Evolutionary conservation across 2,113 vertebrate genomes (phyloP), one percentile per base, ranked within the genome.

Genomic region (Channa argus): DNA sequence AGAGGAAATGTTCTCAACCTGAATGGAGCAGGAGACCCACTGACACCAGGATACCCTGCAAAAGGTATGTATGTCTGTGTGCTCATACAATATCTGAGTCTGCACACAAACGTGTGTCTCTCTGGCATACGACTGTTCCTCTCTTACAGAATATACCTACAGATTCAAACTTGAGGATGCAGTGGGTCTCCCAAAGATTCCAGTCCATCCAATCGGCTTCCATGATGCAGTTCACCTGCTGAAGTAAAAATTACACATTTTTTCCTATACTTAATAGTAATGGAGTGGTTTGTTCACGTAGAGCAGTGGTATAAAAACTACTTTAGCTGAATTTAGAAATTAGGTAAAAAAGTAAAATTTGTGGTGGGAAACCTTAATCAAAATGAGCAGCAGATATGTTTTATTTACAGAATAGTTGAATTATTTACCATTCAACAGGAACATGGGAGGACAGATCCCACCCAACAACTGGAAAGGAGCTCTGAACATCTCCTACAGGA

Each of bases 1-100:
- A 95, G 97, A 77, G 98, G 98, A 10, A 99, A 99, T 53, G 96
- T 99, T 1, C 93, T 99, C 56, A 98, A 96, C 38, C 80, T 98
- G 55, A 96, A 99, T 2, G 97, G 97, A 33, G 96, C 97, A 0
- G 97, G 97, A 73, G 98, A 99, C 36, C 97, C 97, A 0, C 94
- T 99, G 1, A 99, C 98, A 12, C 97, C 98, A 8, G 97, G 97
- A 3, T 99, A 99, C 81, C 98, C 98, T 5, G 97, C 98, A 8
- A 99, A 97, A 96, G 97, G 98, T 98, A 37, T 12, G 58, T 66
- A 15, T 43, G 12, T 68, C 9, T 51, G 5, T n/a, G 33, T 66
- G 4, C 11, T n/a, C 11, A 3, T 39, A 10, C 7, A 0, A 53
- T 44, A 41, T 52, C 36, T 33, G 24, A 3, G 12, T 45, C 11